phyloP scores from a whole-genome alignment of 2,888 invertebrate species.

The Yponomeuta cagnagella region DNA sequence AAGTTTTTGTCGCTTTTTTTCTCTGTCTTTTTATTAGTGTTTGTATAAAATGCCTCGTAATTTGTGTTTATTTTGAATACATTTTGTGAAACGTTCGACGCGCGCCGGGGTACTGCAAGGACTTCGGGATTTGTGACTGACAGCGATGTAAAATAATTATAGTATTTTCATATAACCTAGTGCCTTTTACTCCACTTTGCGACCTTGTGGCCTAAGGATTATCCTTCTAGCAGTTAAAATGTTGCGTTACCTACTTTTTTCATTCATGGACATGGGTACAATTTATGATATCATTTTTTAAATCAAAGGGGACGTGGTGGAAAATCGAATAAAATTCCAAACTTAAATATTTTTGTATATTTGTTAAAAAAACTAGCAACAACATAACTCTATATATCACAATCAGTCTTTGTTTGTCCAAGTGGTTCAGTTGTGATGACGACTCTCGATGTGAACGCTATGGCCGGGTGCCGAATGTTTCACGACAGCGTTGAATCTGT shows the following conservation, averaged over 20 bases:
- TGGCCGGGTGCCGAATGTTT: constrained; percentile 70
- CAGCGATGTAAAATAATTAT: constrained; percentile 52
- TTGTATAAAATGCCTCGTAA: constrained; percentile 18
- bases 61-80: constrained; percentile 34
- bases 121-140: constrained; percentile 57
- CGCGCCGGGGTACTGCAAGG: constrained; percentile 48
- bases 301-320: no score
- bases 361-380: constrained; percentile 59
- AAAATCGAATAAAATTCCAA: background rate
- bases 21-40: constrained; percentile 30
- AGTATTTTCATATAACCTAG: constrained; percentile 46
- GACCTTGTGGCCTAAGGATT: background rate
- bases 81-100: constrained; percentile 67
- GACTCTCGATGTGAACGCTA: constrained; percentile 53
- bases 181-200: constrained; percentile 29
- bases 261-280: no score
- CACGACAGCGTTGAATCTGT: constrained; percentile 76
- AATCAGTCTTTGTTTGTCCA: constrained; percentile 23
- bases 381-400: constrained; percentile 23
- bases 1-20: constrained; percentile 42
- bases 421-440: constrained; percentile 45
- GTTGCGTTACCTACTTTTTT: no score
- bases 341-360: background rate
- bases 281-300: no score
- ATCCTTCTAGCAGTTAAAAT: background rate